phyloP scores from a whole-genome alignment of 1,140 invertebrate species.

The Drosophila paulistorum region DNA sequence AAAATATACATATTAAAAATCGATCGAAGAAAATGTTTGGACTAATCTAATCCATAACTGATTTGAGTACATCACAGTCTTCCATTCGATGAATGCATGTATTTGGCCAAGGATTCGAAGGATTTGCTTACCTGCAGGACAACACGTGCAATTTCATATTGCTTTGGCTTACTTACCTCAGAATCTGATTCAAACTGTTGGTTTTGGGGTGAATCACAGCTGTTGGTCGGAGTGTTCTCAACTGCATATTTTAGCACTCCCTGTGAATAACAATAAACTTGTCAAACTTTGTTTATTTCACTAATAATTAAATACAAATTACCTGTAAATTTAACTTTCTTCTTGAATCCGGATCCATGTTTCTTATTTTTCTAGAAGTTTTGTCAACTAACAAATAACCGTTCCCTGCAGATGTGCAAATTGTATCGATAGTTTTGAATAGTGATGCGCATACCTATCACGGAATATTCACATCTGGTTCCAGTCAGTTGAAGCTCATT shows the following conservation, averaged over 20 bases:
- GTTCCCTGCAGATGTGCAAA: background rate
- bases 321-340: conserved; percentile 56
- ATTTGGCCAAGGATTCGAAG: too few species aligned
- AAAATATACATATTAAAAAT: background rate
- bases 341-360: conserved; percentile 30
- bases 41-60: too few species aligned
- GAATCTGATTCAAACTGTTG: conserved; percentile 10
- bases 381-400: background rate
- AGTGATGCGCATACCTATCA: too few species aligned
- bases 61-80: too few species aligned
- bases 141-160: background rate
- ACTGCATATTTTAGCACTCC: conserved; percentile 51
- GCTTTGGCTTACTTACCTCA: conserved; percentile 37
- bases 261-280: conserved; percentile 15
- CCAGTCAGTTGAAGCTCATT: too few species aligned
- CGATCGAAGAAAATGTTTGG: too few species aligned
- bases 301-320: too few species aligned
- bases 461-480: too few species aligned
- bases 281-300: background rate
- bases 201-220: background rate
- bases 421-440: background rate
- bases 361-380: conserved; percentile 30
- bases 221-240: conserved; percentile 11
- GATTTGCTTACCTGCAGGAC: too few species aligned
- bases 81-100: too few species aligned